These are phyloP conservation scores for Aricia artaxerxes DNA, from an alignment of 2,888 invertebrate genomes.

Conservation along the genomic window DNA sequence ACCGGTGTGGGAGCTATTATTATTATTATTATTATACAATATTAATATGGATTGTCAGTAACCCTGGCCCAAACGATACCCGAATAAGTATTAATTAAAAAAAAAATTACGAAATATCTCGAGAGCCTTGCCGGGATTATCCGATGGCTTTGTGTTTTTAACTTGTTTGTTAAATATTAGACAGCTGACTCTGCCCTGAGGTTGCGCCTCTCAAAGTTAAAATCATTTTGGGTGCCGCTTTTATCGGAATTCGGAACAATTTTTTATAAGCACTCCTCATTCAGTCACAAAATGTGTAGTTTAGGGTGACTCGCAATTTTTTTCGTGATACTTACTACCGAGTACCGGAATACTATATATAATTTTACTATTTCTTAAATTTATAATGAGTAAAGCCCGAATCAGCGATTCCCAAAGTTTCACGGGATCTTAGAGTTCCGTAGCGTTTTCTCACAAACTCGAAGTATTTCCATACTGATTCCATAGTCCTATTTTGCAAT, in stretches of 20 bases:
- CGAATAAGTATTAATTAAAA: conserved; percentile 13
- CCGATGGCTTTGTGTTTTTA: conserved; percentile 12
- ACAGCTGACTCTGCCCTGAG: neutral
- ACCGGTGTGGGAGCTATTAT: no score
- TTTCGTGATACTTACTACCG: neutral
- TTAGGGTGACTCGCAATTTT: neutral
- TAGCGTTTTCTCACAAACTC: no score
- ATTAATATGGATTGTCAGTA: neutral
- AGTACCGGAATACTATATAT: no score
- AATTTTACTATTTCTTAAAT: no score
- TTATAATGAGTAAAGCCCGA: no score
- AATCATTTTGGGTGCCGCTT: neutral
- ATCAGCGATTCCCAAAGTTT: no score
- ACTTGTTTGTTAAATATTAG: conserved; percentile 17
- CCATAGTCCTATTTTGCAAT: neutral
- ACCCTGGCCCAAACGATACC: conserved; percentile 40
- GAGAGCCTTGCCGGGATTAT: neutral
- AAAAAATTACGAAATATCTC: conserved; percentile 13
- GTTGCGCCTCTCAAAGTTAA: neutral
- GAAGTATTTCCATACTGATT: no score
- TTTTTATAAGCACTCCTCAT: neutral
- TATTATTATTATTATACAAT: no score
- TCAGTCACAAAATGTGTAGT: neutral
- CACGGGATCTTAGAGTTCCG: no score
- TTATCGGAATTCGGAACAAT: neutral